Conservation (phyloP, 2,113 vertebrate species). For the Coracopsis vasa region DNA sequence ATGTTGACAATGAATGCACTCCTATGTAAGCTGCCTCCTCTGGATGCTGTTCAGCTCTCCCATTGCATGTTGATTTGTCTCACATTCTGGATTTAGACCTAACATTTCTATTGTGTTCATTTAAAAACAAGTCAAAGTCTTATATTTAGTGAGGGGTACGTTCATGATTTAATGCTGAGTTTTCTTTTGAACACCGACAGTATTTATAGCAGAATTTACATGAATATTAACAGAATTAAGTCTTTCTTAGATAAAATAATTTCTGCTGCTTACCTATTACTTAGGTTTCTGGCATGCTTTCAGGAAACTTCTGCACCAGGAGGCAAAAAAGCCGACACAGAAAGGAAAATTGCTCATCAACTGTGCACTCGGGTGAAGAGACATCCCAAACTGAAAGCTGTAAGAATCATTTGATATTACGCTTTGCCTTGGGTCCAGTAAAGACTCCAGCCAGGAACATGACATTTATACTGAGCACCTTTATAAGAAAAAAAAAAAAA, state of each 20-base stretch:
- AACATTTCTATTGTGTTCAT: constrained; percentile 58
- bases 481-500: background rate
- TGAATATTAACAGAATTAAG: background rate
- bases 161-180: background rate
- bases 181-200: background rate
- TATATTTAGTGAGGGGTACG: background rate
- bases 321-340: background rate
- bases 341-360: background rate
- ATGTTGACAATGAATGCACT: constrained; percentile 91
- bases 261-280: background rate
- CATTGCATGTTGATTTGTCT: constrained; percentile 74
- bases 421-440: background rate
- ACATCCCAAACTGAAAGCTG: background rate
- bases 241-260: background rate
- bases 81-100: background rate
- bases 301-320: background rate
- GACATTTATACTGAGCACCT: background rate
- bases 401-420: background rate
- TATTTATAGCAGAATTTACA: background rate
- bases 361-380: background rate
- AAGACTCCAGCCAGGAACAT: background rate
- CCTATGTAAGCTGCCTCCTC: constrained; percentile 85
- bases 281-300: background rate
- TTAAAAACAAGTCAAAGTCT: background rate
- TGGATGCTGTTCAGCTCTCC: constrained; percentile 78